Evolutionary conservation across 2,797 vertebrate genomes (phyloP), one percentile per base, ranked within the genome.

Genomic region (Gymnothorax reevesii): DNA sequence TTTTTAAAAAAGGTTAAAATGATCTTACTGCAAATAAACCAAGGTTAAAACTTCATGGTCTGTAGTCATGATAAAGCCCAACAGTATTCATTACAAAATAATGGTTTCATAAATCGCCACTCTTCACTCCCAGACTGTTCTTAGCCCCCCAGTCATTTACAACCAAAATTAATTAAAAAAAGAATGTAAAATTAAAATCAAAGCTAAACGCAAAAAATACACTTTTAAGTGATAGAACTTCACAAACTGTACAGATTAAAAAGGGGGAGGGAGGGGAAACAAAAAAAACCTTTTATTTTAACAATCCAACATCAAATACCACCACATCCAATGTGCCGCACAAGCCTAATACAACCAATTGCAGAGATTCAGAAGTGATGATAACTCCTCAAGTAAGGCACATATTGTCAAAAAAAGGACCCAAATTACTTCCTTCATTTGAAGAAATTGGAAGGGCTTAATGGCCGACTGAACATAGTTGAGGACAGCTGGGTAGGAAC

Each of bases 301-400:
- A 96, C 95, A 96, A 95, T 95, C 94, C 93, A 93, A 94, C 94
- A 94, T 93, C 95, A 94, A 92, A 94, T 93, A 94, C 94, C 92
- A 93, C 93, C 95, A 92, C 87, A 94, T 95, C 96, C 94, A 93
- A 93, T 95, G 95, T 96, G 95, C 96, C 96, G 80, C 87, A 85
- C 84, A 83, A 64, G 85, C 82, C 54, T 82, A 88, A 33, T 13
- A 83, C 54, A 83, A 85, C 77, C 66, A 90, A 90, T 91, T 91
- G 90, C 91, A 83, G 89, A 87, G 83, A 89, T 71, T 91, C 90
- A 91, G 90, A 91, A 91, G 88, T 92, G 90, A 88, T 91, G 82
- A 89, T 93, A 93, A 93, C 87, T 91, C 89, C 92, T 93, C 91
- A 90, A 92, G 96, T 99, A 99, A 99, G 98, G 98, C 98, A 99